A percentile compares a stretch with the other conserved stretches of the same genome.
Conservation (phyloP, 2,888 invertebrate species). For the Steinernema carpocapsae region DNA sequence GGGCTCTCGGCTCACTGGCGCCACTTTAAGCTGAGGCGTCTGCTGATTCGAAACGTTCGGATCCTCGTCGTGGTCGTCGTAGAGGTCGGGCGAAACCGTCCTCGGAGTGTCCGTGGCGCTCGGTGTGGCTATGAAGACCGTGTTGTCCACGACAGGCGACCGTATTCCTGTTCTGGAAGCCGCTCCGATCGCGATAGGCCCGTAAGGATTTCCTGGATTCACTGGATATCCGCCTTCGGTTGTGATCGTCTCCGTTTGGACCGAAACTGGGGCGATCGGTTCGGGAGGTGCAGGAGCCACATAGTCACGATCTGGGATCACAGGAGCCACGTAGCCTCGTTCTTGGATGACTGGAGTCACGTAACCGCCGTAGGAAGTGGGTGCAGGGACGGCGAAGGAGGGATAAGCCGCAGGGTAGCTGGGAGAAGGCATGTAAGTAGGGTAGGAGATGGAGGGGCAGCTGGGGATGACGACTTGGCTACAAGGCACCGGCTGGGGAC, state of each 20-base stretch:
- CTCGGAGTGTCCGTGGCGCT: background rate
- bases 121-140: background rate
- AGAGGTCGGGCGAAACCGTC: background rate
- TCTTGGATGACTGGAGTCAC: too few relatives aligned
- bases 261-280: background rate
- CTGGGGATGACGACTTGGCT: background rate
- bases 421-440: background rate
- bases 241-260: background rate
- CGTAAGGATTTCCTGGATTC: background rate
- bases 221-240: conserved; percentile 3
- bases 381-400: background rate
- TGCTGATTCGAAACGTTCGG: background rate
- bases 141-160: conserved; percentile 1
- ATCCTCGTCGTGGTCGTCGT: background rate
- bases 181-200: background rate
- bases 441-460: background rate
- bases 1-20: conserved; percentile 10
- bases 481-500: conserved; percentile 1
- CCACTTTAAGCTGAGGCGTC: background rate
- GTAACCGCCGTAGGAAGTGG: background rate
- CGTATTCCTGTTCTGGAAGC: background rate
- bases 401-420: background rate
- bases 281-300: background rate
- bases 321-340: background rate
- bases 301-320: background rate